Evolutionary conservation across 1,140 invertebrate genomes (phyloP).

Genomic region (Diprion similis): DNA sequence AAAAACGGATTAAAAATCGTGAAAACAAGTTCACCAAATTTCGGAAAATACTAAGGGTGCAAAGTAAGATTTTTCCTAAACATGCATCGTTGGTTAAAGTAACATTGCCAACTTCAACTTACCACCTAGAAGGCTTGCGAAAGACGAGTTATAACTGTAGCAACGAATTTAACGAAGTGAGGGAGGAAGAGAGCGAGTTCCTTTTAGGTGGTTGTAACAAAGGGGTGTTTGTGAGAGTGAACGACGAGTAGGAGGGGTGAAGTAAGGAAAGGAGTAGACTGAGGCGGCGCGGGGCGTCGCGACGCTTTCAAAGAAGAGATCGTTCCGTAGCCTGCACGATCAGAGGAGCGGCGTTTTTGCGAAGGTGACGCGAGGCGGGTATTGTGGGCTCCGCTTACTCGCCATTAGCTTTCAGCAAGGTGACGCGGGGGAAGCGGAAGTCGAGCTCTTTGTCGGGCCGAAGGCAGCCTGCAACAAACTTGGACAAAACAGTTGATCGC

Average conservation of each 20-base stretch:
- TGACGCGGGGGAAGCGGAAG: background rate
- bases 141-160: too few species aligned
- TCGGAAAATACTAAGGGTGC: too few species aligned
- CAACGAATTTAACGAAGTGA: too few species aligned
- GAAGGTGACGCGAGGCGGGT: background rate
- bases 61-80: too few species aligned
- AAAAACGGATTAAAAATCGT: too few species aligned
- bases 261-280: background rate
- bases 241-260: background rate
- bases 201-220: background rate
- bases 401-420: background rate
- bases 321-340: background rate
- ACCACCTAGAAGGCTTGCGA: too few species aligned
- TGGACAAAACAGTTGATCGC: background rate
- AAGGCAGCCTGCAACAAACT: background rate
- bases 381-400: background rate
- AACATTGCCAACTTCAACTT: too few species aligned
- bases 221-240: background rate
- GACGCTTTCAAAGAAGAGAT: constrained; percentile 1
- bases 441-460: background rate
- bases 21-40: too few species aligned
- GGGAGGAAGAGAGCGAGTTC: too few species aligned
- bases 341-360: background rate
- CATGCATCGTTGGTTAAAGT: too few species aligned
- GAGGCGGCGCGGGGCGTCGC: background rate